phyloP scores from a whole-genome alignment of 2,113 vertebrate species.

The Xiphophorus maculatus region DNA sequence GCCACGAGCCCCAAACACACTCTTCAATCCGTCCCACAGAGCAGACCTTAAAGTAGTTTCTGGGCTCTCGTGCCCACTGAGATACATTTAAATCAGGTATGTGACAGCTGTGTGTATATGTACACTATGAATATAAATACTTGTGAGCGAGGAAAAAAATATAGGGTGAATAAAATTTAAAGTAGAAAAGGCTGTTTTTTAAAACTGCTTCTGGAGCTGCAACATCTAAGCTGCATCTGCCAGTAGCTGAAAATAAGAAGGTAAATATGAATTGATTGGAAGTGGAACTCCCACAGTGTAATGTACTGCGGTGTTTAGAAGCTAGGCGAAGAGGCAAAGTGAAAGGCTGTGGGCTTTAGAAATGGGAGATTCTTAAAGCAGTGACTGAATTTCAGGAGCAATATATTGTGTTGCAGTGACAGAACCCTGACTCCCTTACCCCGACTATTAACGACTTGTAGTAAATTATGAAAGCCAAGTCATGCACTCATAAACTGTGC shows the following conservation, averaged over 20 bases:
- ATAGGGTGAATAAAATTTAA: conserved; percentile 45
- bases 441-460: no score
- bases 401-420: no score
- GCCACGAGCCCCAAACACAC: conserved; percentile 21
- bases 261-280: conserved; percentile 77
- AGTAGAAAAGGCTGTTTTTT: conserved; percentile 36
- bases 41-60: conserved; percentile 34
- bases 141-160: conserved; percentile 18
- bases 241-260: conserved; percentile 58
- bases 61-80: conserved; percentile 45
- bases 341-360: conserved; percentile 43
- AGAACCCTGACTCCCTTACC: no score
- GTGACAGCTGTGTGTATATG: conserved; percentile 43
- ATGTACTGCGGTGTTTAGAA: conserved; percentile 58
- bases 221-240: conserved; percentile 56
- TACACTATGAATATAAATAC: conserved; percentile 57
- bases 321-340: conserved; percentile 47
- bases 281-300: conserved; percentile 53
- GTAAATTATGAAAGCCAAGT: no score
- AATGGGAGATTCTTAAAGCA: conserved; percentile 17
- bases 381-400: background rate
- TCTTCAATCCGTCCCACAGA: conserved; percentile 36
- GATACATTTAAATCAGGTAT: conserved; percentile 65
- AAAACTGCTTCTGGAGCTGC: conserved; percentile 48
- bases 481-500: no score